Conservation (phyloP, 2,113 vertebrate species). For the Caracal caracal region DNA sequence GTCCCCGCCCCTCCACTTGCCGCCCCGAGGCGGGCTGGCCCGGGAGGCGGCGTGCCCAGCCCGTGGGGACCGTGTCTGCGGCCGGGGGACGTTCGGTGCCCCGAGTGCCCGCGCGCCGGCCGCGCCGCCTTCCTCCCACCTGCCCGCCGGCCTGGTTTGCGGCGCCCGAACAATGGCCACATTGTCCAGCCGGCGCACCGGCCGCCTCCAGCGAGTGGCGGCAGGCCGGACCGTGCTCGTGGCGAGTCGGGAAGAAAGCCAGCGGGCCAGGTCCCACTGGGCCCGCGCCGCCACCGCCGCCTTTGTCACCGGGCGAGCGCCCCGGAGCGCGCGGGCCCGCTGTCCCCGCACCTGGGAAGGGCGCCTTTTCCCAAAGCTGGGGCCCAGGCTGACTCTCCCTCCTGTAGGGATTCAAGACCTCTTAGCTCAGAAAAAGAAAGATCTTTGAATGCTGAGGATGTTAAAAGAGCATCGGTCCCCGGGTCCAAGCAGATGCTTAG, state of each 20-base stretch:
- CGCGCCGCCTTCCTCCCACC: conserved; percentile 57
- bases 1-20: neutral
- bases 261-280: neutral
- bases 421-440: conserved; percentile 62
- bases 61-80: neutral
- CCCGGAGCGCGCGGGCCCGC: neutral
- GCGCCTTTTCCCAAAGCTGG: neutral
- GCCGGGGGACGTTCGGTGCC: neutral
- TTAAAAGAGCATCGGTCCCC: conserved; percentile 84
- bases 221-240: conserved; percentile 54
- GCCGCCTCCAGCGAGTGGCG: conserved; percentile 4
- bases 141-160: conserved; percentile 56
- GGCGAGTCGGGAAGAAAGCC: conserved; percentile 48
- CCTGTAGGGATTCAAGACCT: conserved; percentile 44
- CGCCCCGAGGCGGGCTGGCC: neutral
- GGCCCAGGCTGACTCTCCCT: neutral
- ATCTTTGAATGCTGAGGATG: conserved; percentile 73
- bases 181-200: conserved; percentile 35
- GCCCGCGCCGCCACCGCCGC: neutral
- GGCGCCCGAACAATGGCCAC: conserved; percentile 65
- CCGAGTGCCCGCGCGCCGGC: neutral
- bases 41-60: neutral
- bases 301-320: neutral
- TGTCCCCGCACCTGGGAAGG: neutral
- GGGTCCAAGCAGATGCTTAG: conserved; percentile 75